Evolutionary conservation across 1,140 invertebrate genomes (phyloP).

Genomic region (Cydia pomonella): DNA sequence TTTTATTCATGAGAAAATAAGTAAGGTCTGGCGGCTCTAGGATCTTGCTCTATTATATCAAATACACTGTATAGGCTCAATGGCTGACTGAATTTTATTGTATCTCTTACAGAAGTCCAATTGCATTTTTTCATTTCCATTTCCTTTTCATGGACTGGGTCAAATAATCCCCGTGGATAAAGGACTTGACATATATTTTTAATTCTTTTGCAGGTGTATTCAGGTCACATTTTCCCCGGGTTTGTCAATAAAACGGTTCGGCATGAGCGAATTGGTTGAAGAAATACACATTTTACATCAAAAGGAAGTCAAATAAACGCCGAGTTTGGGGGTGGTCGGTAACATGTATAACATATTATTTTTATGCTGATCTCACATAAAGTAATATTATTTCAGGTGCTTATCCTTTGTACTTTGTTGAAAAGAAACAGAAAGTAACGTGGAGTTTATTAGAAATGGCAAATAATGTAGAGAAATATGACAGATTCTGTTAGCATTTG

Average conservation of each 20-base stretch:
- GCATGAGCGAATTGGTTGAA: neutral
- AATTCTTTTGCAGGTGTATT: neutral
- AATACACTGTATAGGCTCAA: too few relatives aligned
- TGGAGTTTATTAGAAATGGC: too few relatives aligned
- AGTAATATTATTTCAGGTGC: too few relatives aligned
- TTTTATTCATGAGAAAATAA: too few relatives aligned
- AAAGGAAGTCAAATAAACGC: neutral
- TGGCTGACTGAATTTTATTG: too few relatives aligned
- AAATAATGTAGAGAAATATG: too few relatives aligned
- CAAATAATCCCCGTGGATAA: neutral
- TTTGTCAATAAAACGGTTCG: neutral
- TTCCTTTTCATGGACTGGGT: neutral
- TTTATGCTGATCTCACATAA: neutral
- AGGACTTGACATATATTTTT: neutral
- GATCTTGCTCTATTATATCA: too few relatives aligned
- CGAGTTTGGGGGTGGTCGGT: neutral
- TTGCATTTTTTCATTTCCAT: neutral
- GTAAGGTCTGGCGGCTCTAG: too few relatives aligned
- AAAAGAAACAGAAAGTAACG: too few relatives aligned
- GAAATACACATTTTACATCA: constrained; percentile 1
- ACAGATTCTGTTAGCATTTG: too few relatives aligned
- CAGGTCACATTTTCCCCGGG: neutral
- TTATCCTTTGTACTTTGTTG: too few relatives aligned
- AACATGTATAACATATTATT: neutral
- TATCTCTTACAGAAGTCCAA: too few relatives aligned